Conservation (phyloP, 1,140 invertebrate genomes). For the Eupeodes corollae region DNA sequence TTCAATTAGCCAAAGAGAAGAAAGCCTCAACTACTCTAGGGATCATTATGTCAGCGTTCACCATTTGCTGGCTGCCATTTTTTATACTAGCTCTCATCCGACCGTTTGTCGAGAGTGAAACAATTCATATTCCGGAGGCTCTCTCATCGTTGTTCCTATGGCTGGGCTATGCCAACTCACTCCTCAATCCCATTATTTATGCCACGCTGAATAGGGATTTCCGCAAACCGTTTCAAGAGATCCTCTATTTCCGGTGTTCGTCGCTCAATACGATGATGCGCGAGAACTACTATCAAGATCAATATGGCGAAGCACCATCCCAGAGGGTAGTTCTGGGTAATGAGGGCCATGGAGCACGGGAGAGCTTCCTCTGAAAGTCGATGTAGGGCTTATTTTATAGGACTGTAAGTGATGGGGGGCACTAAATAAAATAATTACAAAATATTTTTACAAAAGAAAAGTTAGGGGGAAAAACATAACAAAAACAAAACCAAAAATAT, state of each 20-base stretch:
- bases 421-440: too few relatives aligned
- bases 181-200: slow-evolving; percentile 89
- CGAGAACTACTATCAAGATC: slow-evolving; percentile 83
- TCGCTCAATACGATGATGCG: slow-evolving; percentile 84
- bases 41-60: slow-evolving; percentile 95
- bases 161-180: slow-evolving; percentile 88
- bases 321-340: slow-evolving; percentile 35
- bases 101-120: slow-evolving; percentile 57
- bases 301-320: slow-evolving; percentile 68
- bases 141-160: slow-evolving; percentile 66
- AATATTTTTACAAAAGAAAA: too few relatives aligned
- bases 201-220: slow-evolving; percentile 86
- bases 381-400: not conserved
- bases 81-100: slow-evolving; percentile 82
- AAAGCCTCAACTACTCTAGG: slow-evolving; percentile 93
- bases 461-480: too few relatives aligned
- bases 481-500: too few relatives aligned
- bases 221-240: slow-evolving; percentile 82
- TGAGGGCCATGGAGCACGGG: slow-evolving; percentile 32
- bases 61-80: slow-evolving; percentile 94
- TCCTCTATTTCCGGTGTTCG: slow-evolving; percentile 76
- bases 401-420: too few relatives aligned
- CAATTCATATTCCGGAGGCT: slow-evolving; percentile 58
- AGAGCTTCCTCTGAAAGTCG: slow-evolving; percentile 35
- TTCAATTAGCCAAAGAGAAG: slow-evolving; percentile 75